Evolutionary conservation across 1,140 invertebrate species (phyloP).

Genomic region (Cepaea nemoralis): DNA sequence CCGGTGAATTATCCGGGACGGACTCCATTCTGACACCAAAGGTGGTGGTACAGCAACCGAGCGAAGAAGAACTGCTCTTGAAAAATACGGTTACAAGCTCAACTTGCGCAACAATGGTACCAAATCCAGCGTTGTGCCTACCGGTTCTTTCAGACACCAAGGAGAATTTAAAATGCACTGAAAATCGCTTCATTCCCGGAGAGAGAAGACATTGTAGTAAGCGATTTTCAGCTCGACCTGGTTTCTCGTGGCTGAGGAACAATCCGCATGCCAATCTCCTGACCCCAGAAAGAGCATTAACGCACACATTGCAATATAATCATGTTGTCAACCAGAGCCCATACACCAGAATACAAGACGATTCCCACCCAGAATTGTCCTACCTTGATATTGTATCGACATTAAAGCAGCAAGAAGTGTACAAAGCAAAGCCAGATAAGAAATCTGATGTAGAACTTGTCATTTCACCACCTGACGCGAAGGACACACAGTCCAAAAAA

Average conservation of each 20-base stretch:
- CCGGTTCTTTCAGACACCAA: too few relatives aligned
- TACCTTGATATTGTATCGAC: constrained; percentile 14
- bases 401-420: not conserved
- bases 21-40: not conserved
- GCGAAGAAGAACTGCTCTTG: not conserved
- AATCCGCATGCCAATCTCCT: not conserved
- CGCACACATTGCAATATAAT: not conserved
- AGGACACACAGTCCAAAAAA: too few relatives aligned
- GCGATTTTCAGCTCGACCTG: not conserved
- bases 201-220: not conserved
- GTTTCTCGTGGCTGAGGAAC: not conserved
- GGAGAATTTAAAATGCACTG: too few relatives aligned
- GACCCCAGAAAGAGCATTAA: constrained; percentile 3
- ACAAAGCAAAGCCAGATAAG: not conserved
- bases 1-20: too few relatives aligned
- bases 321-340: not conserved
- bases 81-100: too few relatives aligned
- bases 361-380: constrained; percentile 11
- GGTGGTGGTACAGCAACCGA: constrained; percentile 17
- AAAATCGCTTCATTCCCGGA: too few relatives aligned
- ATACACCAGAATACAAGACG: not conserved
- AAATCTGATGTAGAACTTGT: not conserved
- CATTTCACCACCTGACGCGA: not conserved
- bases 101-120: too few relatives aligned
- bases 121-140: too few relatives aligned